Conservation (phyloP, 2,888 invertebrate genomes). For the Syrphus vitripennis region DNA sequence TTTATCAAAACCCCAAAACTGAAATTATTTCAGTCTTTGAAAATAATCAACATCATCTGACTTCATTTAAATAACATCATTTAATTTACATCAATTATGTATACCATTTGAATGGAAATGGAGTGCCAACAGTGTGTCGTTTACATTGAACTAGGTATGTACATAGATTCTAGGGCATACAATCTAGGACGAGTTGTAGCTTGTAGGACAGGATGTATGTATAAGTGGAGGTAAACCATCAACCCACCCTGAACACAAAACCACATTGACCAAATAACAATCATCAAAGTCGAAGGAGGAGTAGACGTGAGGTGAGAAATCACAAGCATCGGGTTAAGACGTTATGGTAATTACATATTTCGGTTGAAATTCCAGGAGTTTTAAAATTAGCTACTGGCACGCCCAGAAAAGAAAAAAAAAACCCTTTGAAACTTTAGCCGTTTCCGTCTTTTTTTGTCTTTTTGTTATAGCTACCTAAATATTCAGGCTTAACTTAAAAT, state of each 20-base stretch:
- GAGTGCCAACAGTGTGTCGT: slow-evolving; percentile 14
- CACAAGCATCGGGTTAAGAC: slow-evolving; percentile 34
- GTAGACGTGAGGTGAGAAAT: slow-evolving; percentile 6
- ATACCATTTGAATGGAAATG: slow-evolving; percentile 34
- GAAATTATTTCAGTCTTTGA: slow-evolving; percentile 12
- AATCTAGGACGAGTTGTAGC: background rate
- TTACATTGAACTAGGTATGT: background rate
- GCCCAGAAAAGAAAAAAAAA: no score
- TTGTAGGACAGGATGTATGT: no score
- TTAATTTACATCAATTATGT: slow-evolving; percentile 49
- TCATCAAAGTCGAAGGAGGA: slow-evolving; percentile 26
- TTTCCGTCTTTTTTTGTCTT: background rate
- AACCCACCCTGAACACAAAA: slow-evolving; percentile 10
- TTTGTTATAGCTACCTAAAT: background rate
- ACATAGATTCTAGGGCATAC: background rate
- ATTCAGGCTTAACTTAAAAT: background rate
- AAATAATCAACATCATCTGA: slow-evolving; percentile 32
- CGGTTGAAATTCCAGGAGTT: slow-evolving; percentile 5
- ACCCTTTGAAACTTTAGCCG: background rate
- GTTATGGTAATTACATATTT: slow-evolving; percentile 36
- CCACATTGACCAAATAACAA: slow-evolving; percentile 37
- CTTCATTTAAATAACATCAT: slow-evolving; percentile 39
- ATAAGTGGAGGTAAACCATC: background rate
- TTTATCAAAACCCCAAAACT: background rate
- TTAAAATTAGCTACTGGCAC: slow-evolving; percentile 8